Evolutionary conservation across 2,113 vertebrate genomes (phyloP), one percentile per base, ranked within the genome.

Genomic region (Micromys minutus): DNA sequence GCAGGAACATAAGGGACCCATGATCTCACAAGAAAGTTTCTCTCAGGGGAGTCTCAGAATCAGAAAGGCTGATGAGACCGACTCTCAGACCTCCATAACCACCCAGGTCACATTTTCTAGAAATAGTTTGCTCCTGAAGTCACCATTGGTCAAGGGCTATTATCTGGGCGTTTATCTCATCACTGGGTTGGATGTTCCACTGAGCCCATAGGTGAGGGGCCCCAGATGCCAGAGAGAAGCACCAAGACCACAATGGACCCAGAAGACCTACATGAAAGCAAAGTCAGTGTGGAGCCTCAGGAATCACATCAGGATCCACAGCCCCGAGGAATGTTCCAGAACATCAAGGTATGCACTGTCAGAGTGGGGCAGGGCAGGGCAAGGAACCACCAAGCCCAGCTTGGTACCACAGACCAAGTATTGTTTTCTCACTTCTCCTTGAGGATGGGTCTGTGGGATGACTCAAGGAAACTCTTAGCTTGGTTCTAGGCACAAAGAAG

Each of bases 261-360:
- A 45, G 95, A 96, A 79, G 94, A 90, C 61, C 50, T 31, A 16
- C 26, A 47, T 50, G 57, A 84, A 95, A 57, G 36, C 86, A 88
- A 80, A 91, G 45, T 36, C 94, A 84, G 61, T 61, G 61, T 69
- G 17, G 21, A 76, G 22, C 34, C 85, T 87, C 75, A 29, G 88
- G 45, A 69, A 4, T 17, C 42, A 21, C 17, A 7, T 36, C 59
- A 47, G 59, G 61, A 85, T 10, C 10, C 42, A 36, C 5, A 0
- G 21, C 74, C 85, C 39, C 57, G 2, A 29, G 75, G 77, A 3
- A 4, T 97, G 39, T 96, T 98, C 87, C 69, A 93, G 19, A 97
- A 13, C 92, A 91, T 98, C 94, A 98, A 98, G 97, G 97, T 98
- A 95, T 19, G 17, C 61, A 9, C 24, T 39, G 7, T 13, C 0